Evolutionary conservation across 2,888 invertebrate species (phyloP).

Genomic region (Crematogaster levior): DNA sequence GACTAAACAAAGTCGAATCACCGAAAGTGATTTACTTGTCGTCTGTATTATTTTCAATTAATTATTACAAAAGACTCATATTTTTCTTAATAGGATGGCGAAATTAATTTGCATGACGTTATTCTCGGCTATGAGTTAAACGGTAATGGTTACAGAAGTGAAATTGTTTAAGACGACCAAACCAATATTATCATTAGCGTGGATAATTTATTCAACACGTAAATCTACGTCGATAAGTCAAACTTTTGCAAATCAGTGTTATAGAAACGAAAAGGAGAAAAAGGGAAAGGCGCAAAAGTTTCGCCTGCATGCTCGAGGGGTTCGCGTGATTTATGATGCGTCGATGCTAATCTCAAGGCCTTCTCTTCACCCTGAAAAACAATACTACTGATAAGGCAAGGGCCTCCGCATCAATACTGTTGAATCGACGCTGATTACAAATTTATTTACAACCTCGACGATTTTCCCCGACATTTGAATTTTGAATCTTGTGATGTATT

Average conservation of each 20-base stretch:
- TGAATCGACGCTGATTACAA: constrained; percentile 13
- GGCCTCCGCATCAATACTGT: not conserved
- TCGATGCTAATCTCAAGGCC: constrained; percentile 41
- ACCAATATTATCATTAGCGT: constrained; percentile 24
- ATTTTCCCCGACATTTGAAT: not conserved
- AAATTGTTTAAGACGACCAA: constrained; percentile 22
- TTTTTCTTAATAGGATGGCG: not conserved
- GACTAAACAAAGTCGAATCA: not conserved
- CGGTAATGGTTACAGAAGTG: not conserved
- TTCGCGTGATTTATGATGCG: constrained; percentile 31
- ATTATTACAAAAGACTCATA: not conserved
- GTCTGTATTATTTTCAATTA: not conserved
- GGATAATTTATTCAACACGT: constrained; percentile 21
- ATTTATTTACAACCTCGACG: not conserved
- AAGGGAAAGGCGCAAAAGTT: not conserved
- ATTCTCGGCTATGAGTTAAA: not conserved
- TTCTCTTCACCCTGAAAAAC: constrained; percentile 27
- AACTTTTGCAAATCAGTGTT: constrained; percentile 16
- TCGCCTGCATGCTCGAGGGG: not conserved
- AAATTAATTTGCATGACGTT: constrained; percentile 25
- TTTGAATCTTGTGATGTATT: not conserved
- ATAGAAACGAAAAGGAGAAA: not conserved
- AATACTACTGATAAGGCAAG: not conserved
- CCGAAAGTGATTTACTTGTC: not conserved
- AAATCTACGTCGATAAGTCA: constrained; percentile 25